Base-by-base conservation (phyloP, 37 sponge, comb jelly and placozoan genomes). In the Theonella swinhoei region DNA sequence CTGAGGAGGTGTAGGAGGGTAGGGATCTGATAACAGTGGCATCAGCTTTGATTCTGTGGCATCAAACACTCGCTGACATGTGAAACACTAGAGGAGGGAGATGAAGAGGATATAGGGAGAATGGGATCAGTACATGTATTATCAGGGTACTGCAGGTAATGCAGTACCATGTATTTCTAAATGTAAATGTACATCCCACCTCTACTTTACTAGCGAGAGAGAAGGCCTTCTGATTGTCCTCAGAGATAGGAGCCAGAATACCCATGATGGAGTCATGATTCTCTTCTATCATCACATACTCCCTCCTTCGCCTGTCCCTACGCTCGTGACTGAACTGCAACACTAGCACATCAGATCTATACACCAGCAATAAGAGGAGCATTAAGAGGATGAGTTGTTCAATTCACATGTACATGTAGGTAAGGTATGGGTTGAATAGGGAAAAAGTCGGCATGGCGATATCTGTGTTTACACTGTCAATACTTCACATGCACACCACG, bases 221-320 rank as follows among this genome's bases (percentile, higher is more conserved):
- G 9, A 83, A 26, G 3, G 83, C 39, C 3, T 60, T 47, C 47
- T 83, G 74, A 62, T 83, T 83, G 28, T 64, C 62, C 43, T 83
- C 75, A 30, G 61, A 62, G 32, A 83, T 73, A 1, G 83, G 75
- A 34, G 36, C 19, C 65, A 83, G 83, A 9, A 63, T 39, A 64
- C 39, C 74, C 42, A 83, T 8, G 26, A 83, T 41, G 62, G 75
- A 34, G 36, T 69, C 26, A 0, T 70, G 87, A 1, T 54, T 59
- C 1, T 79, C 82, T 42, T 81, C 79, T 39, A 75, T 34, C 63
- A 91, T 35, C 23, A 83, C 70, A 65, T 87, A 91, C 82, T 87
- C 92, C 25, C 91, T 72, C 54, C 75, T 73, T 17, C 91, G 31
- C 17, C 87, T 41, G 68, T 91, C 91, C 24, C 91, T 70, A 33